phyloP scores from a whole-genome alignment of 2,888 invertebrate species.

The Brachypterus glaber region DNA sequence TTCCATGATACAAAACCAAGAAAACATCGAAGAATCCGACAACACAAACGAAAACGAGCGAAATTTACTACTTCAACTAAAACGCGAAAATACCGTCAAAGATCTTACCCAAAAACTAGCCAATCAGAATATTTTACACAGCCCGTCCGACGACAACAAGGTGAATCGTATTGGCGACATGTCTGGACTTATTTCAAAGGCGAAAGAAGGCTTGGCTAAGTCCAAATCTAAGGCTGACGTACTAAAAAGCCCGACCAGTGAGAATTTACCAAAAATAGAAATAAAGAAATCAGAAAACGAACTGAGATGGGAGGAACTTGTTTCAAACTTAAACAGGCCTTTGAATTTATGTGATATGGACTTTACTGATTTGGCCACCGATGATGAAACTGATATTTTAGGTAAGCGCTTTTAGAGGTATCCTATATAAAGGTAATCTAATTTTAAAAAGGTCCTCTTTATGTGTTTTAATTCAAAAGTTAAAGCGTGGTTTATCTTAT shows the following conservation, averaged over 20 bases:
- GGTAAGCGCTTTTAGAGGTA: no score
- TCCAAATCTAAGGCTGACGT: conserved; percentile 76
- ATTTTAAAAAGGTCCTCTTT: no score
- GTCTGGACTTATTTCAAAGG: conserved; percentile 85
- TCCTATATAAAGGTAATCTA: no score
- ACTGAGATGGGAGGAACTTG: conserved; percentile 89
- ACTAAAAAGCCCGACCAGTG: conserved; percentile 60
- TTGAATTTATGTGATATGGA: conserved; percentile 88
- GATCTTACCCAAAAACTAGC: conserved; percentile 79
- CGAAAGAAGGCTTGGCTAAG: conserved; percentile 76
- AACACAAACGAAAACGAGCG: conserved; percentile 43
- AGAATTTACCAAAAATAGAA: conserved; percentile 52
- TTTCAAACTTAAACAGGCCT: conserved; percentile 63
- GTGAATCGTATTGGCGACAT: conserved; percentile 65
- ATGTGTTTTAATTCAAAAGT: no score
- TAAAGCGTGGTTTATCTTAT: no score
- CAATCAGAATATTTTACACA: conserved; percentile 54
- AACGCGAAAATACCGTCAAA: conserved; percentile 78
- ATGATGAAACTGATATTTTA: conserved; percentile 71
- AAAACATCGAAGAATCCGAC: conserved; percentile 39
- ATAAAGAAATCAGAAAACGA: conserved; percentile 87
- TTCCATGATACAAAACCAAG: conserved; percentile 28
- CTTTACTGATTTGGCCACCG: conserved; percentile 84
- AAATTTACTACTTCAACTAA: conserved; percentile 57
- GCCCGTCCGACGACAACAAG: conserved; percentile 47